These are phyloP conservation scores for Megaceryle alcyon DNA, from an alignment of 2,797 vertebrate genomes.

Conservation along the genomic window DNA sequence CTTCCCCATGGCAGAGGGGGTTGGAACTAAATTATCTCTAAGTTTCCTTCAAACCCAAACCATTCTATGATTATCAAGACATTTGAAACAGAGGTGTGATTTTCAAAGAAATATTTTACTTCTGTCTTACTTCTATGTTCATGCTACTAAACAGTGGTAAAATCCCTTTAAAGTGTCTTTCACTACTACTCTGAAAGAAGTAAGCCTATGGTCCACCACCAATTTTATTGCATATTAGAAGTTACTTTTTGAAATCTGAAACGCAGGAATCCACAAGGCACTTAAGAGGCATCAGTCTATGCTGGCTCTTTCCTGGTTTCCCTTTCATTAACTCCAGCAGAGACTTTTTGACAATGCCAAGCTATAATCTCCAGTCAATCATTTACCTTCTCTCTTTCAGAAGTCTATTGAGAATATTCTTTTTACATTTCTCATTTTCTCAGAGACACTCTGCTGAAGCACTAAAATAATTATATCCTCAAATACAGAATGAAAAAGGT, in stretches of 20 bases:
- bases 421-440: not conserved
- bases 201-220: not conserved
- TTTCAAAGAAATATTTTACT: not conserved
- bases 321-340: constrained; percentile 2
- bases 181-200: not conserved
- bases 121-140: not conserved
- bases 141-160: not conserved
- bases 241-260: constrained; percentile 19
- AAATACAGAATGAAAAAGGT: not conserved
- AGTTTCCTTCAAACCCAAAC: not conserved
- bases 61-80: not conserved
- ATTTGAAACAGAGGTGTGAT: not conserved
- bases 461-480: not conserved
- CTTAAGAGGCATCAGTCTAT: not conserved
- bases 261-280: not conserved
- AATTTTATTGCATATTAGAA: not conserved
- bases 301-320: not conserved
- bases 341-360: not conserved
- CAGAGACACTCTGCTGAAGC: not conserved
- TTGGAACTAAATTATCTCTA: not conserved
- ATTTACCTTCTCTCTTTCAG: not conserved
- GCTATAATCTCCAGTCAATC: not conserved
- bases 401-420: not conserved
- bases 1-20: not conserved
- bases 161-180: not conserved